Evolutionary conservation across 2,113 vertebrate species (phyloP), one percentile per base, ranked within the genome.

Genomic region (Hucho hucho): DNA sequence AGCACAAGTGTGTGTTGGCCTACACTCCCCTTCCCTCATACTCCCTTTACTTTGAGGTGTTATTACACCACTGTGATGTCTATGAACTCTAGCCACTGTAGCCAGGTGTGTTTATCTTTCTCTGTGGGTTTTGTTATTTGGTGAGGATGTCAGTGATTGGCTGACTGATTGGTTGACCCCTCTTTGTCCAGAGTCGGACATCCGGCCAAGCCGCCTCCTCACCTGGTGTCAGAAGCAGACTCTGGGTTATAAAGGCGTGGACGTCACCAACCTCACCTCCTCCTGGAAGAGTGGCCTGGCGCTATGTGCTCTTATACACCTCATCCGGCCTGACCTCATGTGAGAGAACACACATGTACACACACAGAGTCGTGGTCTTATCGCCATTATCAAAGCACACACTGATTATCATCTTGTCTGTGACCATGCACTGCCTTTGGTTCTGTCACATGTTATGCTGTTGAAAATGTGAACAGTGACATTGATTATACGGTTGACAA

Each of bases 161-260:
- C n/a, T 61, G 58, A 22, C 58, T 61, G n/a, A 20, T 22, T 61
- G 20, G 3, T 9, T 24, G 20, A 22, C 20, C n/a, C 58, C 16
- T 22, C 20, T 61, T 22, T 6, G 11, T 9, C 58, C 58, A 98
- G 98, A 99, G 85, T 97, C 97, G 43, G 89, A 99, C 29, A 97
- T 95, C 78, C 96, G 97, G 56, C 97, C 97, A 79, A 96, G 96
- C 87, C 98, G 98, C 77, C 90, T 99, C 85, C 95, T 99, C 25
- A 94, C 91, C 64, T 99, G 98, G 98, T 99, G 97, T 92, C 98
- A 99, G 88, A 94, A 96, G 79, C 98, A 99, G 89, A 99, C 97
- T 0, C 95, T 97, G 70, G 97, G 97, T 25, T 99, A 98, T 29
- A 84, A 93, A 67, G 95, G 95, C 64, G 97, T 99, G 2, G 93